phyloP scores from a whole-genome alignment of 2,888 invertebrate species.

The Dugesia japonica region DNA sequence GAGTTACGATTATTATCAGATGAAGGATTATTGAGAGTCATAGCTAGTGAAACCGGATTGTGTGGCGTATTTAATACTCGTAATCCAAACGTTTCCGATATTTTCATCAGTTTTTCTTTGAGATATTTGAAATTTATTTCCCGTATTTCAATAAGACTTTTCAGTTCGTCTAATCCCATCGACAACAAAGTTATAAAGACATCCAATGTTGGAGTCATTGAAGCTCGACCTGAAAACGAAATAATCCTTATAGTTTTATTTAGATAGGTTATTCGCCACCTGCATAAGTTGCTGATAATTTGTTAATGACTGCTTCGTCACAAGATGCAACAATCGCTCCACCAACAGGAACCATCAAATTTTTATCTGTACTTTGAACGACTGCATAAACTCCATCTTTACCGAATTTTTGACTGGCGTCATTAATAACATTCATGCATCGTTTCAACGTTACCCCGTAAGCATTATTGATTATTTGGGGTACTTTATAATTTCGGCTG shows the following conservation, averaged over 20 bases:
- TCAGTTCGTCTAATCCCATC: slow-evolving; percentile 57
- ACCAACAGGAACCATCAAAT: slow-evolving; percentile 67
- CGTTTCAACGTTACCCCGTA: slow-evolving; percentile 57
- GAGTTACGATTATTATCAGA: not conserved
- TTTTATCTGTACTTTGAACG: slow-evolving; percentile 69
- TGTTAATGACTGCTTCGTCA: slow-evolving; percentile 53
- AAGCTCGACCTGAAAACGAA: slow-evolving; percentile 63
- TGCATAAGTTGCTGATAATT: slow-evolving; percentile 60
- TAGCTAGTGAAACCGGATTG: slow-evolving; percentile 61
- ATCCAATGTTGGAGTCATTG: slow-evolving; percentile 58
- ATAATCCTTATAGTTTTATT: too few relatives aligned
- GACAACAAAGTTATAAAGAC: slow-evolving; percentile 60
- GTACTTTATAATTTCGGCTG: slow-evolving; percentile 55
- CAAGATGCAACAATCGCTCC: slow-evolving; percentile 61
- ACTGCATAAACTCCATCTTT: slow-evolving; percentile 57
- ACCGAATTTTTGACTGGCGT: slow-evolving; percentile 49
- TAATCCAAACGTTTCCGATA: slow-evolving; percentile 53
- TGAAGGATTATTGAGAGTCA: slow-evolving; percentile 38
- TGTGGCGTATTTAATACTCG: slow-evolving; percentile 52
- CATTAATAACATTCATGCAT: slow-evolving; percentile 3
- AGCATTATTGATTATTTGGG: slow-evolving; percentile 67
- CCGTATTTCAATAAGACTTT: slow-evolving; percentile 53
- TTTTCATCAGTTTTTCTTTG: slow-evolving; percentile 51
- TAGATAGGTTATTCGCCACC: too few relatives aligned
- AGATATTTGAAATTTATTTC: slow-evolving; percentile 56